Evolutionary conservation across 2,797 vertebrate genomes (phyloP), one percentile per base, ranked within the genome.

Genomic region (Enteromius mattozi): DNA sequence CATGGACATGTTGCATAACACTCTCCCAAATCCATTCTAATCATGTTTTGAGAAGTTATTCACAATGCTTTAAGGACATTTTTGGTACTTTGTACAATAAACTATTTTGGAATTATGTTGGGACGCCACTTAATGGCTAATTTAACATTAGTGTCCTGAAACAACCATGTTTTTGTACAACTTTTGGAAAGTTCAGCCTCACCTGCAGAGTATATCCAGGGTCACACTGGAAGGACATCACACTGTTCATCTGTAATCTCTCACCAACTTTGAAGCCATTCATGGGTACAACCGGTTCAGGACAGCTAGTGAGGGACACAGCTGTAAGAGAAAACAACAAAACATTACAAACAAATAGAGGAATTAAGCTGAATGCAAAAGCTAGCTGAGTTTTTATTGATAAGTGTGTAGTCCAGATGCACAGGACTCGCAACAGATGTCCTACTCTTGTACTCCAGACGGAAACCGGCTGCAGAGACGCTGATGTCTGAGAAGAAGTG

Each of bases 401-500:
- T 24, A 75, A 61, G 35, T 71, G 16, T 35, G 14, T 14, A 33
- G 76, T 45, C n/a, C 51, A 74, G 70, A 79, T 51, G 54, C 16
- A 47, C 12, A 35, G 35, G 47, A 54, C 27, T 69, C 59, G 7
- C 30, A 77, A 83, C 72, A 83, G 82, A 83, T 84, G 83, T 90
- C 97, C 97, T 94, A 99, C 98, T 99, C 96, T 99, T 99, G 92
- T 99, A 99, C 88, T 99, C 98, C 93, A 99, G 92, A 90, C 99
- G 96, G 90, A 99, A 99, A 86, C 98, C 98, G 0, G 98, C 97
- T 0, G 98, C 98, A 6, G 98, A 99, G 87, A 99, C 98, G 0
- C 98, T 99, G 91, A 99, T 99, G 88, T 99, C 98, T 0, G 98
- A 99, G 90, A 97, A 99, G 94, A 99, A 99, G 89, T 99, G 98